phyloP scores from a whole-genome alignment of 2,797 vertebrate species.

The Semotilus atromaculatus region DNA sequence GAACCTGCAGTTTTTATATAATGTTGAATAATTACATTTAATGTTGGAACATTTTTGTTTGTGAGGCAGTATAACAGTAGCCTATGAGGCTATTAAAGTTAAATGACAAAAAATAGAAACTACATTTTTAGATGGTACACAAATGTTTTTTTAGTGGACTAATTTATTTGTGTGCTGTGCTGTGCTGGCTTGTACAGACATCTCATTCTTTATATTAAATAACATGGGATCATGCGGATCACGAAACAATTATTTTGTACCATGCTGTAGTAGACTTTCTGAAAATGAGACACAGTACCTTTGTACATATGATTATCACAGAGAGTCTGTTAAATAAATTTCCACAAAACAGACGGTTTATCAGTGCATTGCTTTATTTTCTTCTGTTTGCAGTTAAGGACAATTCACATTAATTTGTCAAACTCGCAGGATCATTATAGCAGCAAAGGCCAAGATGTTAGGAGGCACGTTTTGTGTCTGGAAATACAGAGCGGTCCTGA shows the following conservation, averaged over 20 bases:
- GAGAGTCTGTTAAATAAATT: constrained; percentile 30
- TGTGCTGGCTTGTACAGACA: constrained; percentile 7
- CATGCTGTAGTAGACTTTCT: constrained; percentile 32
- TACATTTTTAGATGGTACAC: constrained; percentile 8
- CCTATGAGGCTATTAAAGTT: neutral
- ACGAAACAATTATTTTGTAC: constrained; percentile 19
- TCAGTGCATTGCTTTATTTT: constrained; percentile 43
- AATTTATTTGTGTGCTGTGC: constrained; percentile 1
- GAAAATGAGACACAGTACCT: neutral
- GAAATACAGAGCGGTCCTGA: constrained; percentile 45
- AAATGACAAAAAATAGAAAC: neutral
- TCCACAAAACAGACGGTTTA: constrained; percentile 5
- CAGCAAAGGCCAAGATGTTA: constrained; percentile 44
- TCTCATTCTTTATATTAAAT: neutral
- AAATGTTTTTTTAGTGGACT: constrained; percentile 25
- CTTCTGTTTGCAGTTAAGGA: neutral
- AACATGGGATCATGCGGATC: neutral
- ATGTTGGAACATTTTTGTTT: neutral
- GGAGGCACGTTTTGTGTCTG: constrained; percentile 44
- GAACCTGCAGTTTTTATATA: neutral
- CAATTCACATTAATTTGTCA: constrained; percentile 1
- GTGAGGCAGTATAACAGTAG: too few species aligned
- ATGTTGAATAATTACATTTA: neutral
- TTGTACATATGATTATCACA: neutral
- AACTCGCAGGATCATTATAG: constrained; percentile 40